A percentile compares a stretch with the other conserved stretches of the same genome.
Evolutionary conservation across 2,113 vertebrate genomes (phyloP).

Genomic region (Indicator maculatus): DNA sequence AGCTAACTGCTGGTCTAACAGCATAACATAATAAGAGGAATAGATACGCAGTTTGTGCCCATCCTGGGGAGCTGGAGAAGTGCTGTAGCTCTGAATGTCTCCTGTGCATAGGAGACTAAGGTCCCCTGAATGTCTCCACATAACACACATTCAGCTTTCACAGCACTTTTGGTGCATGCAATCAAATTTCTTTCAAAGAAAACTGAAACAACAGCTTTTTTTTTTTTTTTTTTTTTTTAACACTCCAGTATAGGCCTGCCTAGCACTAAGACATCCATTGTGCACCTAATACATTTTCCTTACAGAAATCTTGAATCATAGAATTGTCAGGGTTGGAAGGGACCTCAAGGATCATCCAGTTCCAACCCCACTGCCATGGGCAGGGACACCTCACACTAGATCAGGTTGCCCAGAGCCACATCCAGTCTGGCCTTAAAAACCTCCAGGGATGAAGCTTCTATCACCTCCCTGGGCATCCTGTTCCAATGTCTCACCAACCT

Average conservation of each 20-base stretch:
- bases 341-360: too few species aligned
- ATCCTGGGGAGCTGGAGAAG: not conserved
- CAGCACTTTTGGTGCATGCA: not conserved
- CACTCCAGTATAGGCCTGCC: not conserved
- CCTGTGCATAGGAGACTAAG: not conserved
- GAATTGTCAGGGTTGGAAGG: too few species aligned
- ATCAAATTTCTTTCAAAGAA: not conserved
- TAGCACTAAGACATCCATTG: not conserved
- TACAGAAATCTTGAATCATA: not conserved
- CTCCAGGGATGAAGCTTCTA: too few species aligned
- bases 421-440: too few species aligned
- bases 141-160: not conserved
- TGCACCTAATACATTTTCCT: not conserved
- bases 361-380: too few species aligned
- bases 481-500: too few species aligned
- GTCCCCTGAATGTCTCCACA: fast-evolving
- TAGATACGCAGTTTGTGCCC: not conserved
- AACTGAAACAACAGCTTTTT: not conserved
- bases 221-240: not conserved
- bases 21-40: not conserved
- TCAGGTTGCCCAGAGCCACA: too few species aligned
- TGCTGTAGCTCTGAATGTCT: not conserved
- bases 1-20: not conserved
- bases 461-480: too few species aligned
- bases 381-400: too few species aligned